Conservation (phyloP, 2,797 vertebrate genomes). For the Chaenodraco wilsoni region DNA sequence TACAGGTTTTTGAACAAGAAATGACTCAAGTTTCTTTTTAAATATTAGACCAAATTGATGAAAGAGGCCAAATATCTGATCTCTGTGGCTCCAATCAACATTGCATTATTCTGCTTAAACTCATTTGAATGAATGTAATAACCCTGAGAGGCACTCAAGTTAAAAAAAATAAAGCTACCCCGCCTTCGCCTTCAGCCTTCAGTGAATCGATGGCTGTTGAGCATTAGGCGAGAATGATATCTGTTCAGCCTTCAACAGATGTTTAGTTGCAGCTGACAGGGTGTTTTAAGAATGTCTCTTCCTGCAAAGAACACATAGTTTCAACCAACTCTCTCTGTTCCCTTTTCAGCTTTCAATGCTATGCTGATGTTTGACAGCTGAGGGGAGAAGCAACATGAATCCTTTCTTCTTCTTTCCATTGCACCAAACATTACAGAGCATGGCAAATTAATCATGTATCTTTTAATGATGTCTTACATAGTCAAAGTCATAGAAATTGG, state of each 20-base stretch:
- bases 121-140: background rate
- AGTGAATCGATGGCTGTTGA: slow-evolving; percentile 2
- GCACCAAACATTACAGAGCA: background rate
- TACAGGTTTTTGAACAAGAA: slow-evolving; percentile 1
- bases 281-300: slow-evolving; percentile 3
- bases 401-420: background rate
- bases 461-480: slow-evolving; percentile 15
- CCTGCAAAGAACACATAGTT: slow-evolving; percentile 10
- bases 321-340: background rate
- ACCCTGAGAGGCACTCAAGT: background rate
- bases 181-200: background rate
- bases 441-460: slow-evolving; percentile 34
- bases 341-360: background rate
- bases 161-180: background rate
- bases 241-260: slow-evolving; percentile 13
- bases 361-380: background rate
- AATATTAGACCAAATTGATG: background rate
- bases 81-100: background rate
- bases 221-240: slow-evolving; percentile 1
- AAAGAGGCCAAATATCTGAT: background rate
- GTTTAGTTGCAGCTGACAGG: background rate
- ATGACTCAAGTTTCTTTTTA: background rate
- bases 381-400: background rate
- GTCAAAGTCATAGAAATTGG: slow-evolving; percentile 19
- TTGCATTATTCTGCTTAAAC: background rate